phyloP scores from a whole-genome alignment of 2,888 invertebrate genomes.

The Drosophila heteroneura region DNA sequence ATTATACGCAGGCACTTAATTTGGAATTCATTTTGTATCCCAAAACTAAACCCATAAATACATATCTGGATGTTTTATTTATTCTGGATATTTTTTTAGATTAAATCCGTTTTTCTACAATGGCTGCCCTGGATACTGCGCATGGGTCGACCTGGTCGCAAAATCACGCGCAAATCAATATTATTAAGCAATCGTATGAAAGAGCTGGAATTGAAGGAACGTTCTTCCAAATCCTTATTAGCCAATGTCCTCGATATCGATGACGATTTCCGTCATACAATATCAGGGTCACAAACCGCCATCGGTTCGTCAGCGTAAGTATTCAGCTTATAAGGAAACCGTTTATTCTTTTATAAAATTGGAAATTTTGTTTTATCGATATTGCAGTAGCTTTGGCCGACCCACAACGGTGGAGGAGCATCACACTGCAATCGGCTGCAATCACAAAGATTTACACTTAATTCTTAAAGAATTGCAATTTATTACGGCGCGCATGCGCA shows the following conservation, averaged over 20 bases:
- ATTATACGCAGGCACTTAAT: neutral
- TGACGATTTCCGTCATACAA: slow-evolving; percentile 95
- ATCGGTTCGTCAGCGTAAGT: slow-evolving; percentile 89
- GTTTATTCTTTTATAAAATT: neutral
- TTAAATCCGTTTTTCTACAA: slow-evolving; percentile 97
- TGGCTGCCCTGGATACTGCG: slow-evolving; percentile 98
- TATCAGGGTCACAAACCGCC: slow-evolving; percentile 87
- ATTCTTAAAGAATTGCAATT: slow-evolving; percentile 97
- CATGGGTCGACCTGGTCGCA: slow-evolving; percentile 98
- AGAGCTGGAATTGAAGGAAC: slow-evolving; percentile 96
- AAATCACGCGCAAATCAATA: slow-evolving; percentile 95
- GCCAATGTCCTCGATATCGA: slow-evolving; percentile 98
- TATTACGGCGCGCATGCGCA: slow-evolving; percentile 97
- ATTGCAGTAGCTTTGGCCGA: slow-evolving; percentile 88
- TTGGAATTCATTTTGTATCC: neutral
- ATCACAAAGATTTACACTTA: slow-evolving; percentile 94
- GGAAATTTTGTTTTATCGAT: too few species aligned
- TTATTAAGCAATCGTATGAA: slow-evolving; percentile 96
- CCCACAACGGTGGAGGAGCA: slow-evolving; percentile 92
- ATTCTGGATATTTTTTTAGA: slow-evolving; percentile 87
- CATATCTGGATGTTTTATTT: neutral
- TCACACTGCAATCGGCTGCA: slow-evolving; percentile 88
- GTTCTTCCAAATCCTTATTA: slow-evolving; percentile 96
- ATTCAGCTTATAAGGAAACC: neutral
- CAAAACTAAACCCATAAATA: neutral